Conservation (phyloP, 2,113 vertebrate species). For the Pedetes capensis region DNA sequence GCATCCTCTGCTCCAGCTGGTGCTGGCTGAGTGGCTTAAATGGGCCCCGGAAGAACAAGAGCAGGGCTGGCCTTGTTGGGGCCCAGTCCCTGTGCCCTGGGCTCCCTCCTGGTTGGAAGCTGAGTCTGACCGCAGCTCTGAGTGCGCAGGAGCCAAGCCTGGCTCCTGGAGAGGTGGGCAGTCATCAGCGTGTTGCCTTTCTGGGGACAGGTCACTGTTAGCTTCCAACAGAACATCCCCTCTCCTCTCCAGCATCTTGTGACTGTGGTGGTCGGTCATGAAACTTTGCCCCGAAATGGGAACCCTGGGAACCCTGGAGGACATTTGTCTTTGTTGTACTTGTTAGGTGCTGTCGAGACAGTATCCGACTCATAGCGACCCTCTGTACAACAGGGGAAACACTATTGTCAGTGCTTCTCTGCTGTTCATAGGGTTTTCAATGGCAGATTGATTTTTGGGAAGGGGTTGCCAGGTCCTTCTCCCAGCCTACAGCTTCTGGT, state of each 20-base stretch:
- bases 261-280: not conserved
- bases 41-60: not conserved
- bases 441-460: too few species aligned
- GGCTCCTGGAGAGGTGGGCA: rapidly evolving
- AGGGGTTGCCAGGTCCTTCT: too few species aligned
- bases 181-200: not conserved
- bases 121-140: not conserved
- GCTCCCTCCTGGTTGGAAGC: not conserved
- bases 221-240: rapidly evolving
- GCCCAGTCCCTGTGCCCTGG: rapidly evolving
- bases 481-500: too few species aligned
- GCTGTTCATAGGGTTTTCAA: too few species aligned
- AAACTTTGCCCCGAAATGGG: not conserved
- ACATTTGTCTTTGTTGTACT: too few species aligned
- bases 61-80: too few species aligned
- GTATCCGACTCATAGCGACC: too few species aligned
- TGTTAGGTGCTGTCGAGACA: too few species aligned
- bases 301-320: not conserved
- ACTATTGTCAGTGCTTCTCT: too few species aligned
- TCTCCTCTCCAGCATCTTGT: not conserved
- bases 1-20: not conserved
- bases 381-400: too few species aligned
- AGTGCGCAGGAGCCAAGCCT: too few species aligned
- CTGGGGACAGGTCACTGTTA: not conserved
- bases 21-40: too few species aligned